A percentile compares a stretch with the other conserved stretches of the same genome.
phyloP scores from a whole-genome alignment of 2,888 invertebrate species.

The Lycaena phlaeas region DNA sequence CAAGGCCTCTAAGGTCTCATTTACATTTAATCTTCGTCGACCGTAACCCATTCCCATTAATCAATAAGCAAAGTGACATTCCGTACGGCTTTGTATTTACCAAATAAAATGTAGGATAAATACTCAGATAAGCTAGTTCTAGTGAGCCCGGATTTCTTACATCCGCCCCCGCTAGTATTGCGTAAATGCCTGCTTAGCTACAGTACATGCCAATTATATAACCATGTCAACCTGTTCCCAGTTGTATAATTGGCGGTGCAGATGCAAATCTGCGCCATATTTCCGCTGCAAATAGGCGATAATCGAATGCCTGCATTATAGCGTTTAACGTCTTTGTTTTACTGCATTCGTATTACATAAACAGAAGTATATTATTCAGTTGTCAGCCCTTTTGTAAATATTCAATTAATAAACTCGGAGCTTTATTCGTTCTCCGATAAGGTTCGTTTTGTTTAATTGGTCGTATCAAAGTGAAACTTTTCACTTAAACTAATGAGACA shows the following conservation, averaged over 20 bases:
- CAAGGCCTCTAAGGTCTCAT: too few relatives aligned
- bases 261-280: constrained; percentile 6
- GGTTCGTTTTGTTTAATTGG: constrained; percentile 11
- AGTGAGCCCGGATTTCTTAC: background rate
- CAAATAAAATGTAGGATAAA: too few relatives aligned
- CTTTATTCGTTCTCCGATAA: constrained; percentile 8
- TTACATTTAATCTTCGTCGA: too few relatives aligned
- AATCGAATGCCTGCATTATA: constrained; percentile 6
- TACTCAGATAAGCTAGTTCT: too few relatives aligned
- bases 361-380: constrained; percentile 10
- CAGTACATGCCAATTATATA: constrained; percentile 7
- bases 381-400: constrained; percentile 6
- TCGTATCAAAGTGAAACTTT: constrained; percentile 43
- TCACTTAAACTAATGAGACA: constrained; percentile 42
- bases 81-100: too few relatives aligned
- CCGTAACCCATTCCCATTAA: too few relatives aligned
- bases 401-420: constrained; percentile 3
- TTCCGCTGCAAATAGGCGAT: constrained; percentile 1
- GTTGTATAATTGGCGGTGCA: constrained; percentile 6
- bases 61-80: too few relatives aligned
- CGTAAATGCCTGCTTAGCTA: background rate
- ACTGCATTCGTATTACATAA: constrained; percentile 10
- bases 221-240: constrained; percentile 8
- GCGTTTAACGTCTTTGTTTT: constrained; percentile 10
- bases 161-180: constrained; percentile 6